These are phyloP conservation scores for Hippoglossus hippoglossus DNA, from an alignment of 2,797 vertebrate genomes.

Conservation along the genomic window DNA sequence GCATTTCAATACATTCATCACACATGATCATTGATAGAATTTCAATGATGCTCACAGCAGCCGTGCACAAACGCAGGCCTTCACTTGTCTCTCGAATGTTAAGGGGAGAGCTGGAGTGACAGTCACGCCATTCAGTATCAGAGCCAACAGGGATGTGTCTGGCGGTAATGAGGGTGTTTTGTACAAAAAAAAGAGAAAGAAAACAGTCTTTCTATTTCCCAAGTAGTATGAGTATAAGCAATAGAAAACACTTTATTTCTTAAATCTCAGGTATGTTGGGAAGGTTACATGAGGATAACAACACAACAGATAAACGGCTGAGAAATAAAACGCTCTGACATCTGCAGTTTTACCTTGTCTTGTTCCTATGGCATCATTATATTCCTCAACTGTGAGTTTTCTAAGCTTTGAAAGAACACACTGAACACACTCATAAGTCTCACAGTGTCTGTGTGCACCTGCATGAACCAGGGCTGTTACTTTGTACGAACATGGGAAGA, in stretches of 20 bases:
- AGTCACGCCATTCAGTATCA: conserved; percentile 28
- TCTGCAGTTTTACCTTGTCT: no score
- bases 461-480: neutral
- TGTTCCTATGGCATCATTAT: neutral
- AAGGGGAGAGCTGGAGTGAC: conserved; percentile 40
- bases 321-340: no score
- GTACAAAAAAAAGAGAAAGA: conserved; percentile 9
- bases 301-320: no score
- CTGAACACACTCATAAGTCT: neutral
- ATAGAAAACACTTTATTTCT: conserved; percentile 1
- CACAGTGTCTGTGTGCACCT: neutral
- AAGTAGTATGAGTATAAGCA: conserved; percentile 6
- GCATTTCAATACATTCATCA: conserved; percentile 41
- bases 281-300: neutral
- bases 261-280: neutral
- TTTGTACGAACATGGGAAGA: neutral
- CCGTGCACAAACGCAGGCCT: conserved; percentile 49
- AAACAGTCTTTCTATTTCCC: conserved; percentile 10
- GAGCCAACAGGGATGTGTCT: conserved; percentile 12
- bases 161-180: conserved; percentile 33
- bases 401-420: neutral
- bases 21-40: conserved; percentile 55
- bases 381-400: conserved; percentile 10
- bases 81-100: conserved; percentile 56
- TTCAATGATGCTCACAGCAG: conserved; percentile 49